Conservation (phyloP, 2,797 vertebrate species). For the Pyrrhura leucotis region DNA sequence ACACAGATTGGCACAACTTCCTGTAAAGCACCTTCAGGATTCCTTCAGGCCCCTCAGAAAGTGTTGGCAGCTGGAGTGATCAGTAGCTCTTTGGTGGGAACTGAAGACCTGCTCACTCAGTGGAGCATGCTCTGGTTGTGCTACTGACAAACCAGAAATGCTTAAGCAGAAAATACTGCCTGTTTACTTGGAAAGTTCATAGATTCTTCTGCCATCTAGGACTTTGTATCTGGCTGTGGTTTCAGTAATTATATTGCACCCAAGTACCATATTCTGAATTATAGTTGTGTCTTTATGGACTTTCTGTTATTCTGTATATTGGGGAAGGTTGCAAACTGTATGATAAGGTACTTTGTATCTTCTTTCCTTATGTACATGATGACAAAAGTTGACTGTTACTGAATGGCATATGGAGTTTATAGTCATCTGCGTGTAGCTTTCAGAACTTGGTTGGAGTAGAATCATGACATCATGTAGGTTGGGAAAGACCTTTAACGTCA, state of each 20-base stretch:
- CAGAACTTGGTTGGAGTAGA: background rate
- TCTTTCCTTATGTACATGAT: background rate
- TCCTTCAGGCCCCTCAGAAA: background rate
- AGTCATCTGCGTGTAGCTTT: background rate
- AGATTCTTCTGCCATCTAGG: background rate
- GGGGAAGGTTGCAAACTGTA: background rate
- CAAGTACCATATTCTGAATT: background rate
- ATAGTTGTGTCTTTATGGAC: background rate
- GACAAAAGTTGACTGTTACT: background rate
- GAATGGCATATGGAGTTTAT: background rate
- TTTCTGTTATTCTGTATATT: background rate
- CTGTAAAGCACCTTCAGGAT: constrained; percentile 4
- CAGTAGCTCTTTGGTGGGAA: background rate
- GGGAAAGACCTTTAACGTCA: background rate
- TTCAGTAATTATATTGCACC: fast-evolving
- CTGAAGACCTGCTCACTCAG: background rate
- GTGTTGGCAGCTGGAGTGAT: background rate
- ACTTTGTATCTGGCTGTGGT: background rate
- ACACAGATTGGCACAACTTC: constrained; percentile 43
- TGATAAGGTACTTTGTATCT: background rate
- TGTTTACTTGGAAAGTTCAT: background rate
- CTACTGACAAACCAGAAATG: background rate
- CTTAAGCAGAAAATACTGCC: background rate
- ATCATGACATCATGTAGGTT: background rate
- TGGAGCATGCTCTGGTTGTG: background rate